Evolutionary conservation across 2,113 vertebrate species (phyloP), one percentile per base, ranked within the genome.

Genomic region (Pimephales promelas): DNA sequence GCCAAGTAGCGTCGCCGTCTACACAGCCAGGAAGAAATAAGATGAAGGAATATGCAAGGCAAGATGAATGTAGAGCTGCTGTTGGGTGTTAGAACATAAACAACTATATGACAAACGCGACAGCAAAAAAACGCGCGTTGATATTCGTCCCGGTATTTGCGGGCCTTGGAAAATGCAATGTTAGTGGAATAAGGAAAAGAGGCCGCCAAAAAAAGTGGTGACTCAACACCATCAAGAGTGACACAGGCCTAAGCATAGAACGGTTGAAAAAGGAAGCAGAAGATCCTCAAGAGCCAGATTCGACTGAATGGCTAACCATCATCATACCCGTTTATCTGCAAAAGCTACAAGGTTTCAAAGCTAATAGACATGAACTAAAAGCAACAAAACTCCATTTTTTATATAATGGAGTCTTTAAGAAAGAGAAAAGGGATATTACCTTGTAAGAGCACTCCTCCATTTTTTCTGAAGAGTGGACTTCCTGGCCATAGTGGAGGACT

Each of bases 401-500:
- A 20, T 10, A 34, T 34, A 34, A 66, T 34, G 6, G 7, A 22
- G 18, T 20, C 8, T 68, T 36, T 68, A 36, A 34, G 14, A 66
- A 9, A 66, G 26, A 31, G 28, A 54, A 43, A 78, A 18, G 18
- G 52, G 36, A 34, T 20, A 26, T 82, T 95, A 96, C 95, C 95
- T 95, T 94, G 95, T 1, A 96, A 94, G 85, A 96, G 93, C 84
- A 95, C 93, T 91, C 95, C 82, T 62, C 73, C 95, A 9, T 96
- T 96, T 90, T 95, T 96, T 92, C 95, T 95, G 93, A 96, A 95
- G 84, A 96, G 95, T 89, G 94, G 94, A 90, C 94, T 95, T 93
- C 95, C 95, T 14, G 95, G 93, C 95, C 95, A 96, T 89, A 96
- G 92, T 78, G 95, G 94, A 88, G 94, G 94, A 93, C 94, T 94